Base-by-base conservation (phyloP, 2,888 invertebrate species). In the Ephialtes manifestator region DNA sequence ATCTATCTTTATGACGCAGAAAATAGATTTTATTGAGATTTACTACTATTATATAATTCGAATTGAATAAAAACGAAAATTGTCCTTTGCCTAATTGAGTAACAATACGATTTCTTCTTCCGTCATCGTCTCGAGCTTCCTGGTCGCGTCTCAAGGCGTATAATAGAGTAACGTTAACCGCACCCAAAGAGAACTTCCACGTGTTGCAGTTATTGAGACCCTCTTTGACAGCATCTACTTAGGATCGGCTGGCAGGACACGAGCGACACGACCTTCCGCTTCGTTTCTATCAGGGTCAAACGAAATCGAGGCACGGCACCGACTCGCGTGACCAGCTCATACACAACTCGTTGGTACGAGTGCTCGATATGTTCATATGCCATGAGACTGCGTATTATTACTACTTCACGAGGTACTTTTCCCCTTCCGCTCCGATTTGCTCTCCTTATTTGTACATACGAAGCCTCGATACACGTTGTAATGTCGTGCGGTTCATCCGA, bases 221-320 rank as follows among this genome's bases (percentile, higher is more conserved):
- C 35, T 20, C 51, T 58, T 24, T 24, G 51, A 48, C 65, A 20
- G 65, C 76, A 53, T 65, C 18, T 51, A 71, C 71, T 76, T 51
- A 48, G 48, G 71, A 71, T 53, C 35, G 71, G 39, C 15, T 15
- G 11, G 53, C 35, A 20, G 43, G 39, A 72, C 58, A 39, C 55
- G 35, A 75, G 74, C 70, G 81, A 81, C 84, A 46, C 74, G 84
- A 80, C 80, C 83, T 81, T 84, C 77, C 71, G 81, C 79, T 71
- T 76, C 60, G 78, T 51, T 51, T 71, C 70, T 51, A 79, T 84
- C 85, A 84, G 77, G 63, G 76, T 78, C 82, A 68, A 72, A 85
- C 58, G 77, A 80, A 79, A 84, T 83, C 65, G 72, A 87, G 87
- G 86, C 79, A 77, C 20, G 87, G 82, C 84, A 68, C 28, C 78